Conservation (phyloP, 2,797 vertebrate genomes). For the Coregonus suidteri region DNA sequence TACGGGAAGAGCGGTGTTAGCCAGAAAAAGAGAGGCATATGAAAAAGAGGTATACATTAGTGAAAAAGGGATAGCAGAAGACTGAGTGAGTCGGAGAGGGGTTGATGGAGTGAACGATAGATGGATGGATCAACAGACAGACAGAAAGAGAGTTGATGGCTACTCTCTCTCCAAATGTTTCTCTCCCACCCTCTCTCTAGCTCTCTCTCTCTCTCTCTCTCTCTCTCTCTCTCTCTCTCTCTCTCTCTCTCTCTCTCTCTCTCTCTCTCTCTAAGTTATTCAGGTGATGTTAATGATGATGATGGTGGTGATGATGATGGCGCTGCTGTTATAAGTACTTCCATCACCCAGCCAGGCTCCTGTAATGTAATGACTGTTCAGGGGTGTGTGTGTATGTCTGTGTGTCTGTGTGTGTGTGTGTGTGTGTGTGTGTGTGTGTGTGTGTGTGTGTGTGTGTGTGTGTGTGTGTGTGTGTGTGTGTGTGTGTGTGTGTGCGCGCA, state of each 20-base stretch:
- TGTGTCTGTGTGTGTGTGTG: constrained; percentile 43
- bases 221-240: too few relatives aligned
- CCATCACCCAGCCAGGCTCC: constrained; percentile 53
- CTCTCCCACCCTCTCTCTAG: too few relatives aligned
- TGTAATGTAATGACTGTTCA: constrained; percentile 43
- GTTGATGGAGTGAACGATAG: not conserved
- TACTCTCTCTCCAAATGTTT: constrained; percentile 19
- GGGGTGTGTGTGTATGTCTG: not conserved
- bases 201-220: too few relatives aligned
- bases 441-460: constrained; percentile 43
- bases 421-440: constrained; percentile 18
- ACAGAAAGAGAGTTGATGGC: too few relatives aligned
- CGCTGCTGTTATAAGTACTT: constrained; percentile 46
- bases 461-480: not conserved
- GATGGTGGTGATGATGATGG: constrained; percentile 31
- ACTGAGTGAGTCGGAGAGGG: constrained; percentile 5
- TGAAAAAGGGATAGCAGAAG: not conserved
- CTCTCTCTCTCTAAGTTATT: not conserved
- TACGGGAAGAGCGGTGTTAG: not conserved
- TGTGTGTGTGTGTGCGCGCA: constrained; percentile 42
- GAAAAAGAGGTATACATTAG: not conserved
- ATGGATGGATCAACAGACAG: too few relatives aligned
- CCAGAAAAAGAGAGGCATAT: not conserved
- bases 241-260: not conserved
- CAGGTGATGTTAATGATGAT: constrained; percentile 60